Evolutionary conservation across 1,140 invertebrate genomes (phyloP), one percentile per base, ranked within the genome.

Genomic region (Drosophila tropicalis): DNA sequence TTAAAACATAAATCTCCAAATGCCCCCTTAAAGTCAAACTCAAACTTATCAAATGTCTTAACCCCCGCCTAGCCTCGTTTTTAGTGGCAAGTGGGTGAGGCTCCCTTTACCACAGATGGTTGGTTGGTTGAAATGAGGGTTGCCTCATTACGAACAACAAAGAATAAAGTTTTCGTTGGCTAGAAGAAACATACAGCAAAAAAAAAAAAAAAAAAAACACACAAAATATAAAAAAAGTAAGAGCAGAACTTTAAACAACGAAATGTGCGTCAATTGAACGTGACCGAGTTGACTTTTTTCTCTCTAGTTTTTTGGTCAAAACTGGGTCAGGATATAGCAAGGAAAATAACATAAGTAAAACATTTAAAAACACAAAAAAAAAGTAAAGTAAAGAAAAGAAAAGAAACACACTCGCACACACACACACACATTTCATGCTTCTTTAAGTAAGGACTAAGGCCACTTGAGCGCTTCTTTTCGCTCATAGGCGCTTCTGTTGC

Each of bases 271-370:
- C 62, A 68, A 63, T 74, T 75, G 75, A 79, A 86, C 82, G 82
- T 86, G 82, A 86, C 82, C 74, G 78, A 67, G 78, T 62, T 73
- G 54, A 78, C 81, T 71, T 81, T 81, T 79, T 86, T 78, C 71
- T 66, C 40, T 66, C n/a, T 29, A 10, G 41, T 51, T 34, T 36
- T 58, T 66, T 40, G 58, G 72, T 55, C 69, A 73, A 84, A 62
- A 83, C 76, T 84, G 70, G 81, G 81, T 84, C 81, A 84, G 74
- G 74, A 25, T 19, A 36, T 51, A 66, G 57, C 9, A 55, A 58
- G 69, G n/a, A 64, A 57, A 74, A 44, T 29, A 63, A 63, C 41
- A 44, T 63, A 84, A 67, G 70, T 54, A 63, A 65, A 83, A 79
- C 76, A 84, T 84, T 84, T 79, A 76, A 76, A 70, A 76, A 77